These are phyloP conservation scores for Penelope pileata DNA, from an alignment of 2,113 vertebrate genomes.

Conservation along the genomic window DNA sequence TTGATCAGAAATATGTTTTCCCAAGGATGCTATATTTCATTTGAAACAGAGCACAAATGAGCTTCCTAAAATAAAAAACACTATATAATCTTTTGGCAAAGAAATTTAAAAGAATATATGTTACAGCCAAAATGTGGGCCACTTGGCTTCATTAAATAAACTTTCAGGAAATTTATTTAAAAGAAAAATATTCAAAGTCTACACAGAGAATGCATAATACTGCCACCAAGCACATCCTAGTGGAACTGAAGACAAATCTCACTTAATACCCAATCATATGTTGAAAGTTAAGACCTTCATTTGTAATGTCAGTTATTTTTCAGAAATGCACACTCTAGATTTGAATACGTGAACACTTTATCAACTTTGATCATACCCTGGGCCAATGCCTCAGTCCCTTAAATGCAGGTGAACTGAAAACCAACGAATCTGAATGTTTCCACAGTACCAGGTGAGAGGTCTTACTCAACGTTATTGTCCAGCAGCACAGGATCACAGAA, in stretches of 20 bases:
- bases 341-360: background rate
- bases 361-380: background rate
- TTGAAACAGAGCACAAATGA: constrained; percentile 37
- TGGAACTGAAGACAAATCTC: constrained; percentile 41
- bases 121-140: constrained; percentile 23
- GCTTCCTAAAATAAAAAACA: constrained; percentile 2
- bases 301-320: background rate
- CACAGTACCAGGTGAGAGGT: background rate
- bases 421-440: background rate
- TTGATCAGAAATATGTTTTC: constrained; percentile 50
- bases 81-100: constrained; percentile 9
- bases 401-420: background rate
- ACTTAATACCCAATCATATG: background rate
- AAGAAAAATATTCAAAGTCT: constrained; percentile 25
- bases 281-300: background rate
- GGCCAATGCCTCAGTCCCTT: background rate
- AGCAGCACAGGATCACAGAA: background rate
- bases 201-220: constrained; percentile 21
- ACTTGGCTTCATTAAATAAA: constrained; percentile 21
- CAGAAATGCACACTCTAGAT: background rate
- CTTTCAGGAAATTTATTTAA: constrained; percentile 34
- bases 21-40: constrained; percentile 39
- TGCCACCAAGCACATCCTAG: constrained; percentile 22
- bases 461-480: background rate
- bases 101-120: constrained; percentile 32